Base-by-base conservation (phyloP, 2,113 vertebrate species). In the Neotoma lepida region DNA sequence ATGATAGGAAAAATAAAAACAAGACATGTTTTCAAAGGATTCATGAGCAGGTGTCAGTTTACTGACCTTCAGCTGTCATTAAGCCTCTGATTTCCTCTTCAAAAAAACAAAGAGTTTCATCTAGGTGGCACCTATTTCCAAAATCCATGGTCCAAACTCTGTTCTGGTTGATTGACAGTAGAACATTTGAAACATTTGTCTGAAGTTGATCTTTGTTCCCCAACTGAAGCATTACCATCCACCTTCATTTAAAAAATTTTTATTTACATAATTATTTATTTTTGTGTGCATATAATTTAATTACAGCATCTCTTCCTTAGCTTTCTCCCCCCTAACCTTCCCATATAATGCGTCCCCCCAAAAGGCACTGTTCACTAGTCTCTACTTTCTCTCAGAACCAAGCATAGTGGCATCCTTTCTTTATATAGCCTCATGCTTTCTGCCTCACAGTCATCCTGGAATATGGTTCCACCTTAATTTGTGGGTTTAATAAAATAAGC, bases 401-500 rank as follows among this genome's bases (percentile, higher is more conserved):
- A 64, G 61, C 49, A 89, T 9, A 12, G 49, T 0, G 0, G 80
- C 76, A 78, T 82, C 86, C 54, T 66, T 85, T 89, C 77, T 85
- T 90, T 41, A 84, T 58, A 87, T 7, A 46, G 41, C 66, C 66
- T 82, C 91, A 58, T 20, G 87, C 63, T 90, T 24, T 86, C 39
- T 93, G 89, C 84, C 87, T 82, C 88, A 58, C 64, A 96, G 90
- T 94, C 90, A 95, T 70, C 82, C 80, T 82, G 61, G 85, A 96
- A 88, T 94, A 92, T 51, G 71, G 87, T 63, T 89, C 68, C 73
- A 85, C 94, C 80, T 87, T 95, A 93, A 97, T 95, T 95, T 95
- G 93, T 93, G 84, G 64, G 64, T 94, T 95, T 97, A 95, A 94
- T 96, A 96, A 96, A 96, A 92, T 58, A 90, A 96, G 70, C 87